Base-by-base conservation (phyloP, 2,797 vertebrate species). In the Acestrorhynchus altus region DNA sequence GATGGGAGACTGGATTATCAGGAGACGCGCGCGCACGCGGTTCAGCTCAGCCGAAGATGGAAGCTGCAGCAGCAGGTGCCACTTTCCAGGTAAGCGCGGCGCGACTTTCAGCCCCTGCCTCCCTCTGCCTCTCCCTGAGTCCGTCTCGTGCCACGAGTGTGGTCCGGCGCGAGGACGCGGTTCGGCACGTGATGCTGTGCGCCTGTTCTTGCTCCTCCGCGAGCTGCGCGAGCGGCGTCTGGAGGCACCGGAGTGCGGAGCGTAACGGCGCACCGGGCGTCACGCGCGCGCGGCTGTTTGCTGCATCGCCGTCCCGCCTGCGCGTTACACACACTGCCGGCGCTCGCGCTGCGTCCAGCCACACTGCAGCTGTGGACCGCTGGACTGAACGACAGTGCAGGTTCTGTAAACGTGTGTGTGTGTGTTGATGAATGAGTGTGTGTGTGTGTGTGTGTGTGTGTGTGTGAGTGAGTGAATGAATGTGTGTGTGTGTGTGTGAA, bases 1-100 rank as follows among this genome's bases (percentile, higher is more conserved):
- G 83, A 93, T 93, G 93, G 92, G 89, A 92, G 85, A 88, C 83
- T 90, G 93, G 91, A 94, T 94, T 94, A 93, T 16, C 60, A 22
- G 87, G 57, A 60, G 59, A 11, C n/a, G 35, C 60, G 31, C 31
- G 60, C 60, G 60, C 31, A n/a, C 35, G 20, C 35, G 56, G 12
- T 28, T 59, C 56, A 28, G 26, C 56, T 2, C 26, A 15, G 85
- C 87, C 74, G 84, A 91, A 90, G 82, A 93, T 93, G 92, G 92
- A 89, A 93, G 91, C 89, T 83, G 87, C 83, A 87, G 78, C 88
- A 84, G 86, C 83, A 88, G 77, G 83, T 88, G 89, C 81, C 87
- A 88, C 87, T 91, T 88, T 88, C 84, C 91, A 93, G 94, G 94
- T 94, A 91, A 93, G 93, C 57, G 5, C 15, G 26, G 28, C 56